phyloP scores from a whole-genome alignment of 2,113 vertebrate genomes.

The Cyphomyrus plagiostoma region DNA sequence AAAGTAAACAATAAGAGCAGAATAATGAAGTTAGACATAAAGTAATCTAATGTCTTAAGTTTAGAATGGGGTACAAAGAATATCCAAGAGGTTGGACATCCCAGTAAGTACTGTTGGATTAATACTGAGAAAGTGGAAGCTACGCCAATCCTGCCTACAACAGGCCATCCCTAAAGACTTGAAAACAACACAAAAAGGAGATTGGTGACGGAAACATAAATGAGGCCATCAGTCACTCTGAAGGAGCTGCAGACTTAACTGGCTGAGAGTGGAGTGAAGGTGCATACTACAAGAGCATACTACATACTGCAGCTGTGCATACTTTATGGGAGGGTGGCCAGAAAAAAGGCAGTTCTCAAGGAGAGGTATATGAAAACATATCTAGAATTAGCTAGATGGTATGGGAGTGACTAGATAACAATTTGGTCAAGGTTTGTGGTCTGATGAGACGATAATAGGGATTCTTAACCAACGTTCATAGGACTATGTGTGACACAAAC shows the following conservation, averaged over 20 bases:
- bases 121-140: not conserved
- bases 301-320: not conserved
- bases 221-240: not conserved
- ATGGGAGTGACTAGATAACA: not conserved
- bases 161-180: not conserved
- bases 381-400: not conserved
- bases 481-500: not conserved
- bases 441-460: not conserved
- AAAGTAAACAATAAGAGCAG: not conserved
- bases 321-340: not conserved
- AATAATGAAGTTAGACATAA: not conserved
- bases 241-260: not conserved
- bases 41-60: not conserved
- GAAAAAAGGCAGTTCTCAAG: not conserved
- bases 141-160: not conserved
- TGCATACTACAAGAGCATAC: not conserved
- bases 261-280: not conserved
- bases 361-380: not conserved
- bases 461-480: not conserved
- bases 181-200: not conserved
- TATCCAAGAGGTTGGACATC: not conserved
- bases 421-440: not conserved
- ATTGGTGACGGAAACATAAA: not conserved
- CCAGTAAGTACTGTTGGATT: not conserved
- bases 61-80: not conserved